Base-by-base conservation (phyloP, 2,888 invertebrate species). In the Sesamia inferens region DNA sequence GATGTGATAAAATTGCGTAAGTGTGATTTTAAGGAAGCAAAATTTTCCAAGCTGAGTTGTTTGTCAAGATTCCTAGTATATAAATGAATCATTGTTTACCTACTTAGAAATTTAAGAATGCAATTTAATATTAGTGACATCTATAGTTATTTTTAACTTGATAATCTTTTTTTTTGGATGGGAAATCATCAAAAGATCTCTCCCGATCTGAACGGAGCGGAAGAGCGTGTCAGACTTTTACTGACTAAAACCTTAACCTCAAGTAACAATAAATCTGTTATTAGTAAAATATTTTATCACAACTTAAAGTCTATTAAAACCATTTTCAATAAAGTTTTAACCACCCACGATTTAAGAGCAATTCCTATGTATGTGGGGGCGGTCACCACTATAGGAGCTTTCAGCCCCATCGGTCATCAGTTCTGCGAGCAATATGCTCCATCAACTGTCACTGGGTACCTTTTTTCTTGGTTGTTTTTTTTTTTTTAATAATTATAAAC, bases 11-110 rank as follows among this genome's bases (percentile, higher is more conserved):
- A 55, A 19, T 24, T 62, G 62, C 42, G 47, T 62, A 57, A 55
- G 22, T 5, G 42, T 22, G 11, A 76, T 74, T 74, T 64, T 66
- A 51, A 44, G 22, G 22, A 31, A 67, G 14, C 1, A 14, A 39
- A 69, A 47, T 10, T 31, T 24, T 13, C 5, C 10, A 67, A 67
- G 19, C 19, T 8, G 47, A 39, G n/a, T 55, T n/a, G 7, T 47
- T 47, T 44, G 44, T 55, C 75, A 75, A 57, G 48, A 42, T 5
- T 64, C 0, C 31, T 13, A 3, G 22, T 31, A 1, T 4, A 31
- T 1, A 6, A 51, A 59, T 54, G 10, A 76, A 59, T 54, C 13
- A 76, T 47, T 47, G 19, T 59, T 47, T 51, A 24, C 6, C 16
- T 39, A 24, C 5, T 31, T 58, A 0, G 3, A 39, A 8, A 39